Conservation (phyloP, 2,797 vertebrate genomes). For the Sebastes steindachneri region DNA sequence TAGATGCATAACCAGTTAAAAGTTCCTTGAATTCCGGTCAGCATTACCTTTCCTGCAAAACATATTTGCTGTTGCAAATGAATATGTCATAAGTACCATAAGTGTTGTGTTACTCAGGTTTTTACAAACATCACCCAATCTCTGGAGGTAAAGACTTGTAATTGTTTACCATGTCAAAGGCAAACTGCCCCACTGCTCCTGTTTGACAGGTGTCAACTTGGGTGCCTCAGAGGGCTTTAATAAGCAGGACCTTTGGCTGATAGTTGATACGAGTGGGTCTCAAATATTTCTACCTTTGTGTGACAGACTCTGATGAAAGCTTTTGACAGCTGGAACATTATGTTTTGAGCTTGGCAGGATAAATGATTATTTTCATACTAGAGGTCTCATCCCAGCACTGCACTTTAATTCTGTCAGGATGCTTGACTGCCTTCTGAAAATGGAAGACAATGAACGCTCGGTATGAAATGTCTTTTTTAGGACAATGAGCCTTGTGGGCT, state of each 20-base stretch:
- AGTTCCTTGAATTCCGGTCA: neutral
- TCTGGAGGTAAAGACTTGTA: conserved; percentile 1
- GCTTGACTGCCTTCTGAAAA: conserved; percentile 55
- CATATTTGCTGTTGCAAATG: neutral
- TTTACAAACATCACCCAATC: neutral
- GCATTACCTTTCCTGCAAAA: neutral
- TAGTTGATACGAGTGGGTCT: conserved; percentile 41
- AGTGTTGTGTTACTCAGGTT: neutral
- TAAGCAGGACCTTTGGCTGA: conserved; percentile 24
- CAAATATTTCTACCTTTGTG: conserved; percentile 41
- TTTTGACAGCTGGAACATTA: conserved; percentile 37
- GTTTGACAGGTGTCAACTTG: conserved; percentile 46
- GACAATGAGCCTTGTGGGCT: conserved; percentile 73
- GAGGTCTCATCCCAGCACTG: conserved; percentile 26
- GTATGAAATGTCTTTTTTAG: conserved; percentile 69
- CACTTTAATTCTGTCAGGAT: conserved; percentile 44
- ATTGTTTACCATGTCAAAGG: conserved; percentile 17
- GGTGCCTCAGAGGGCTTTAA: conserved; percentile 17
- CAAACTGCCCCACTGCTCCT: conserved; percentile 4
- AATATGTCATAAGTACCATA: neutral
- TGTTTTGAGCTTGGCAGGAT: conserved; percentile 26
- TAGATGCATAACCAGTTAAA: neutral
- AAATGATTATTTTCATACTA: conserved; percentile 36
- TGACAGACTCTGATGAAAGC: conserved; percentile 30
- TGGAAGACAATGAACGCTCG: conserved; percentile 50